Evolutionary conservation across 2,888 invertebrate species (phyloP).

Genomic region (Thalpophila matura): DNA sequence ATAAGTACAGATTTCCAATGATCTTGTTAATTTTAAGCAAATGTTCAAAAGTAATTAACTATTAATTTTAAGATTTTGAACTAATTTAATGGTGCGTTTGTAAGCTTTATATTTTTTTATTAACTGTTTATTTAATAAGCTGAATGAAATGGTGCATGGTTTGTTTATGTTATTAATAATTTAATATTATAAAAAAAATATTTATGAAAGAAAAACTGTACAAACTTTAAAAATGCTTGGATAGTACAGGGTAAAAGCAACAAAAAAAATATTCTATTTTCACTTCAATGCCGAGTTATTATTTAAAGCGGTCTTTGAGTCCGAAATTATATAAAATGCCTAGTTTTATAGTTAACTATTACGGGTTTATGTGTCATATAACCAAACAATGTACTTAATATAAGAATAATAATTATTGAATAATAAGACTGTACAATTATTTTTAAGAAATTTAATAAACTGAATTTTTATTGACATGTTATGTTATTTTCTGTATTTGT

Average conservation of each 20-base stretch:
- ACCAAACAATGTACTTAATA: slow-evolving; percentile 61
- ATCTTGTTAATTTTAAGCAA: slow-evolving; percentile 66
- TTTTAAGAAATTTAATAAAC: slow-evolving; percentile 55
- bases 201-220: slow-evolving; percentile 56
- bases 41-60: slow-evolving; percentile 44
- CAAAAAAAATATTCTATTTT: neutral
- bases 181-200: slow-evolving; percentile 23
- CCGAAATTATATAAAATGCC: slow-evolving; percentile 5
- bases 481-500: neutral
- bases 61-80: slow-evolving; percentile 53
- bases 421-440: slow-evolving; percentile 71
- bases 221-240: slow-evolving; percentile 65
- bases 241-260: slow-evolving; percentile 72
- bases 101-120: slow-evolving; percentile 67
- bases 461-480: slow-evolving; percentile 24
- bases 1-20: slow-evolving; percentile 69
- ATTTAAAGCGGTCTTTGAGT: slow-evolving; percentile 10
- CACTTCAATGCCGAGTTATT: neutral
- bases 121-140: slow-evolving; percentile 67
- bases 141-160: slow-evolving; percentile 84
- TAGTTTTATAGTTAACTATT: slow-evolving; percentile 51
- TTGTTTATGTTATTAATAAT: slow-evolving; percentile 49
- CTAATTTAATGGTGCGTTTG: slow-evolving; percentile 53
- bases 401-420: slow-evolving; percentile 40
- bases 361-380: slow-evolving; percentile 78